Percentiles rank a stretch among this genome's conserved stretches.
phyloP scores from a whole-genome alignment of 2,113 vertebrate species.

The Dolichallabes microphthalmus region DNA sequence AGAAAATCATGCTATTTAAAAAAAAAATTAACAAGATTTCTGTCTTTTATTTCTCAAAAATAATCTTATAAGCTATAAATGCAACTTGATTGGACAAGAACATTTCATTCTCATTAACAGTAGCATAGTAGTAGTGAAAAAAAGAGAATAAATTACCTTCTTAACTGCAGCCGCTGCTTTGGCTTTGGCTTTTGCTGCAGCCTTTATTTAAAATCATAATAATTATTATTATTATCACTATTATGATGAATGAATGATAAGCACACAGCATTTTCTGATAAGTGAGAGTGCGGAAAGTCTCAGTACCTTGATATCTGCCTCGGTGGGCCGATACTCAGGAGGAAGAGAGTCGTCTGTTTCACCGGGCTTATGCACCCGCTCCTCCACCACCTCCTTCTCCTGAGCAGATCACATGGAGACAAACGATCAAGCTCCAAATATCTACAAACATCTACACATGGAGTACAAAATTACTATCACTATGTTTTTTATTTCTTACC shows the following conservation, averaged over 20 bases:
- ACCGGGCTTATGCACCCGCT: constrained; percentile 68
- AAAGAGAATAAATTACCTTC: constrained; percentile 52
- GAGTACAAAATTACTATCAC: neutral
- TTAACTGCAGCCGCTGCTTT: constrained; percentile 48
- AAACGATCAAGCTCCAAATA: neutral
- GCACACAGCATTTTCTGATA: neutral
- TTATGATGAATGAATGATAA: neutral
- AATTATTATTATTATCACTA: too few relatives aligned
- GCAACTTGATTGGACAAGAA: neutral
- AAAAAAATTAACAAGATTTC: too few relatives aligned
- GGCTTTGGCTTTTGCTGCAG: constrained; percentile 54
- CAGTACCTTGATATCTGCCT: constrained; percentile 65
- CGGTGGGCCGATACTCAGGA: constrained; percentile 64
- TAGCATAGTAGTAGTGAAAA: neutral
- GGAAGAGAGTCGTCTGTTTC: constrained; percentile 73
- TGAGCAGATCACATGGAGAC: constrained; percentile 33
- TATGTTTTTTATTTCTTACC: constrained; percentile 52
- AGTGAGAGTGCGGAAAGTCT: neutral
- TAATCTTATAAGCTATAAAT: neutral
- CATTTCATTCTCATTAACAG: neutral
- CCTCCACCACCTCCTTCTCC: constrained; percentile 68
- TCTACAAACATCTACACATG: neutral
- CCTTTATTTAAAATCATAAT: constrained; percentile 54
- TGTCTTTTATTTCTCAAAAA: too few relatives aligned
- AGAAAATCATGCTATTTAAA: too few relatives aligned